Base-by-base conservation (phyloP, 1,140 invertebrate genomes). In the Drosophila erecta region DNA sequence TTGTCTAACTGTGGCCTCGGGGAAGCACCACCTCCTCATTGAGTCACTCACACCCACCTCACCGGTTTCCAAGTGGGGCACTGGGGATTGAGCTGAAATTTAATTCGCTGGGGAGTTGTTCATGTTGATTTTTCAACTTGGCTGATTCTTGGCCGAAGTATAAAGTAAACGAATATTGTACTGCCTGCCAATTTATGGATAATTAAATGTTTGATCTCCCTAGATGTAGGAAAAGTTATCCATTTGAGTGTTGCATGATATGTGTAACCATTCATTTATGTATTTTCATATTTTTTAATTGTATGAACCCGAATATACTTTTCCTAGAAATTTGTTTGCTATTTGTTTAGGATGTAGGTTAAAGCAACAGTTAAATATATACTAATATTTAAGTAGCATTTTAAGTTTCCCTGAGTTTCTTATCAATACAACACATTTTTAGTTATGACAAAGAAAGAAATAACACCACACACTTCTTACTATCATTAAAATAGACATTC, bases 101-200 rank as follows among this genome's bases (percentile, higher is more conserved):
- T 43, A 47, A 79, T 66, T 81, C 54, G 30, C 40, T 15, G 8
- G 66, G 62, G 54, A 55, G 43, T 61, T 47, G 49, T 67, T 70
- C 66, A 70, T 74, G 72, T 75, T 75, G 58, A 51, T 74, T 55
- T 79, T 80, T 61, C 70, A 79, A 65, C 81, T 75, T 79, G 70
- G 59, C 71, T 75, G 72, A 51, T 51, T 75, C 37, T 56, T 64
- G 59, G 51, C 71, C 46, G 41, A 67, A 67, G 67, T 73, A 49
- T 72, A 56, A 64, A 56, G 58, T 56, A 73, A 72, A 72, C 40
- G 58, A 41, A 75, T 64, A 74, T 35, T 74, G 50, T 33, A 46
- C 37, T 49, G 59, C 47, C 30, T 64, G 62, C 33, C 62, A 62
- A 62, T 35, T 61, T 72, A 37, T 60, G 56, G 58, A 61, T 53